These are phyloP conservation scores for Labrus mixtus DNA, from an alignment of 2,113 vertebrate species.

Conservation along the genomic window DNA sequence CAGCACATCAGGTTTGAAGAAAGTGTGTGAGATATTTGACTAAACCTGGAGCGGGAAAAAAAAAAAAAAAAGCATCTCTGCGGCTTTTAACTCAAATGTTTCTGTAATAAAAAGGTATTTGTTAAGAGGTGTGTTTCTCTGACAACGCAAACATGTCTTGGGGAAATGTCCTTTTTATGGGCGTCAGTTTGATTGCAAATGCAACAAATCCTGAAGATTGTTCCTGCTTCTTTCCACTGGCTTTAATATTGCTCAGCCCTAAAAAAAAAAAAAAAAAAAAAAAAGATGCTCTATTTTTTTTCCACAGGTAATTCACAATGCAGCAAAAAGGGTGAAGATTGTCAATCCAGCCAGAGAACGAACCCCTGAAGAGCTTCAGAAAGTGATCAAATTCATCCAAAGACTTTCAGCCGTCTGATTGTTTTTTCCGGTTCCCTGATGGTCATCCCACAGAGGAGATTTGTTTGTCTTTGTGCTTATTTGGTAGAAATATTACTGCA, in stretches of 20 bases:
- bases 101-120: constrained; percentile 13
- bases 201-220: constrained; percentile 48
- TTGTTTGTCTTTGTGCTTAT: constrained; percentile 70
- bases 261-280: constrained; percentile 6
- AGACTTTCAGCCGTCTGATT: constrained; percentile 64
- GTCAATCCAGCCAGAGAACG: constrained; percentile 69
- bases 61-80: constrained; percentile 55
- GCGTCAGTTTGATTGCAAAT: constrained; percentile 69
- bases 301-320: constrained; percentile 30
- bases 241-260: constrained; percentile 68
- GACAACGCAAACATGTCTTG: constrained; percentile 14
- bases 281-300: constrained; percentile 23
- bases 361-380: constrained; percentile 33
- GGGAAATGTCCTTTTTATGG: constrained; percentile 14
- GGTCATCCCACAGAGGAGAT: constrained; percentile 55
- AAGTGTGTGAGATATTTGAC: constrained; percentile 37
- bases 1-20: constrained; percentile 23
- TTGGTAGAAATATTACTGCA: constrained; percentile 63
- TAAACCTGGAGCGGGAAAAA: constrained; percentile 49
- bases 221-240: constrained; percentile 46
- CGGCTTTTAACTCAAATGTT: constrained; percentile 22
- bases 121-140: constrained; percentile 7
- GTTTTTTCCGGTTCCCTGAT: constrained; percentile 74
- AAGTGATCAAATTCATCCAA: constrained; percentile 26
- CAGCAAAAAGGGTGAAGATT: constrained; percentile 69